These are phyloP conservation scores for Leptodactylus fallax DNA, from an alignment of 2,797 vertebrate species.

Conservation along the genomic window DNA sequence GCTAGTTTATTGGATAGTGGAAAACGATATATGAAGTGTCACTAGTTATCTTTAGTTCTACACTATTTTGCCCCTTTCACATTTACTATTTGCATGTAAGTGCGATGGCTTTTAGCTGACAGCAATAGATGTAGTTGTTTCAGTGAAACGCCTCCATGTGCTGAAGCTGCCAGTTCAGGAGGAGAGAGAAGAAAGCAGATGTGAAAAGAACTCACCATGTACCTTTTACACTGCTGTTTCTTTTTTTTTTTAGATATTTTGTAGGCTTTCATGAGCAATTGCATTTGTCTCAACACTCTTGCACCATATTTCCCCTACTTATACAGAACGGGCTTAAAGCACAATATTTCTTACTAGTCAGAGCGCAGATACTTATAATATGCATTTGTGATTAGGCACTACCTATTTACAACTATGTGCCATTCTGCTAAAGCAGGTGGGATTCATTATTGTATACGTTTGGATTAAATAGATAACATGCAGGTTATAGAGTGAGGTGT, in stretches of 20 bases:
- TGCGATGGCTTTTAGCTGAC: conserved; percentile 11
- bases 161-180: conserved; percentile 26
- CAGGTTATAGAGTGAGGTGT: not conserved
- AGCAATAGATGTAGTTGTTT: conserved; percentile 3
- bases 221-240: conserved; percentile 14
- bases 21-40: no score
- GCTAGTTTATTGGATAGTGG: no score
- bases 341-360: not conserved
- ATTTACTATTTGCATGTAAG: not conserved
- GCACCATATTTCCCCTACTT: not conserved
- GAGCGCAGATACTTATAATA: not conserved
- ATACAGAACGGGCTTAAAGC: not conserved
- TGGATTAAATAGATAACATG: not conserved
- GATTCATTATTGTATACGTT: not conserved
- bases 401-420: not conserved
- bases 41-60: not conserved
- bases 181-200: conserved; percentile 27
- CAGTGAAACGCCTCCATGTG: conserved; percentile 20
- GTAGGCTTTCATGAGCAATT: not conserved
- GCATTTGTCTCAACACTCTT: not conserved
- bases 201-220: conserved; percentile 32
- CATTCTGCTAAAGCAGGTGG: not conserved
- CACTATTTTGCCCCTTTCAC: not conserved
- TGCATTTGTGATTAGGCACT: not conserved
- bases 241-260: conserved; percentile 26